Percentiles rank a stretch among this genome's conserved stretches.
Conservation (phyloP, 1,140 invertebrate genomes). For the Coelopa frigida region DNA sequence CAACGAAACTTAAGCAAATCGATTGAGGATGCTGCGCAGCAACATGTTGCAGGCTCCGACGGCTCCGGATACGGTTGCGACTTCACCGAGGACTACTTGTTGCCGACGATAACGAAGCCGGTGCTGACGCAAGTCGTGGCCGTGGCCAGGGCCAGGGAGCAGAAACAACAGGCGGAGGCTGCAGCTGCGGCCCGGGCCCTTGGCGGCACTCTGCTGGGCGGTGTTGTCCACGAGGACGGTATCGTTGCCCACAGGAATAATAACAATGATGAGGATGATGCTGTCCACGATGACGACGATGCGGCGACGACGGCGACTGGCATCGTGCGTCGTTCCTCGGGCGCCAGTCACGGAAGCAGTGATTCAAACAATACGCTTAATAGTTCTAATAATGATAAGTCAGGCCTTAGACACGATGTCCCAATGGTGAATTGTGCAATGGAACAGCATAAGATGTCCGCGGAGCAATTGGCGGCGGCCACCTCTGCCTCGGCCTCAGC, state of each 20-base stretch:
- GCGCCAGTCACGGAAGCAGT: constrained; percentile 21
- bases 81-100: constrained; percentile 11
- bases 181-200: background rate
- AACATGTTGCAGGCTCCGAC: constrained; percentile 16
- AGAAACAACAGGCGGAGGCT: background rate
- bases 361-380: constrained; percentile 32
- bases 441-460: constrained; percentile 15
- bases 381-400: constrained; percentile 26
- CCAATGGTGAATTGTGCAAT: constrained; percentile 35
- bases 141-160: too few species aligned
- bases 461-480: constrained; percentile 12
- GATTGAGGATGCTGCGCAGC: constrained; percentile 33
- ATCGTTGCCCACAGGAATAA: background rate
- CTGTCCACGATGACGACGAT: too few species aligned
- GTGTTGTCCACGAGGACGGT: constrained; percentile 5
- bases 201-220: background rate
- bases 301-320: too few species aligned
- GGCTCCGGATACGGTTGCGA: constrained; percentile 13
- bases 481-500: constrained; percentile 10
- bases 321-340: constrained; percentile 18
- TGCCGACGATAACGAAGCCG: constrained; percentile 16
- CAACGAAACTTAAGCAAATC: constrained; percentile 43
- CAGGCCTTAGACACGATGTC: constrained; percentile 25
- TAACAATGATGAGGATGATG: background rate
- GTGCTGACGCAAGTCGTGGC: constrained; percentile 13